Percentiles rank a stretch among this genome's conserved stretches.
phyloP scores from a whole-genome alignment of 2,113 vertebrate species.

The Silurus meridionalis region DNA sequence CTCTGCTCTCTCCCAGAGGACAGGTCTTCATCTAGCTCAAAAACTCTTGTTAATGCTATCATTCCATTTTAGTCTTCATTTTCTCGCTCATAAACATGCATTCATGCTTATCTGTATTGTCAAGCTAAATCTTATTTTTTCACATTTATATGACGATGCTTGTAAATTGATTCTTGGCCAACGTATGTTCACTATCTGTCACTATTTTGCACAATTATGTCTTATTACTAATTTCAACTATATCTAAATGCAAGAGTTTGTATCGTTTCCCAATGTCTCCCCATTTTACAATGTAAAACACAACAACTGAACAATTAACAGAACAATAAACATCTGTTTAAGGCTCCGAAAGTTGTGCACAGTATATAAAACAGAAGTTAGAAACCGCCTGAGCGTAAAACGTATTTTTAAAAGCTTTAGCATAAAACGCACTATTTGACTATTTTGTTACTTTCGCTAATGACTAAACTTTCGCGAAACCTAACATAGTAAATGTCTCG shows the following conservation, averaged over 20 bases:
- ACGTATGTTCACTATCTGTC: neutral
- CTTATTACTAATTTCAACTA: neutral
- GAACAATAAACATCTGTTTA: neutral
- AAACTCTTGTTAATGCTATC: neutral
- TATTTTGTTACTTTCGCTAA: neutral
- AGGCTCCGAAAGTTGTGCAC: neutral
- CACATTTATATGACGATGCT: neutral
- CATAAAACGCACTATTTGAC: neutral
- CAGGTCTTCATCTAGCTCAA: constrained; percentile 50
- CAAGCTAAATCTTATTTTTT: neutral
- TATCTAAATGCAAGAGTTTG: neutral
- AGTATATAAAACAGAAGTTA: too few relatives aligned
- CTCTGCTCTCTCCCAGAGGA: constrained; percentile 34
- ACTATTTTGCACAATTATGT: neutral
- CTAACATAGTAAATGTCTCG: neutral
- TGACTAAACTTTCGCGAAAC: neutral
- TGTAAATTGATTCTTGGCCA: neutral
- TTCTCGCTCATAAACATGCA: neutral
- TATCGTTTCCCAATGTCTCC: too few relatives aligned
- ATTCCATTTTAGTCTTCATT: neutral
- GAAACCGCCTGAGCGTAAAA: too few relatives aligned
- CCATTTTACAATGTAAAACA: neutral
- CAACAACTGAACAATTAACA: neutral
- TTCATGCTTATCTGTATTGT: neutral
- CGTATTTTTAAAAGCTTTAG: too few relatives aligned